These are phyloP conservation scores for Garrulus glandarius DNA, from an alignment of 2,797 vertebrate genomes.

Conservation along the genomic window DNA sequence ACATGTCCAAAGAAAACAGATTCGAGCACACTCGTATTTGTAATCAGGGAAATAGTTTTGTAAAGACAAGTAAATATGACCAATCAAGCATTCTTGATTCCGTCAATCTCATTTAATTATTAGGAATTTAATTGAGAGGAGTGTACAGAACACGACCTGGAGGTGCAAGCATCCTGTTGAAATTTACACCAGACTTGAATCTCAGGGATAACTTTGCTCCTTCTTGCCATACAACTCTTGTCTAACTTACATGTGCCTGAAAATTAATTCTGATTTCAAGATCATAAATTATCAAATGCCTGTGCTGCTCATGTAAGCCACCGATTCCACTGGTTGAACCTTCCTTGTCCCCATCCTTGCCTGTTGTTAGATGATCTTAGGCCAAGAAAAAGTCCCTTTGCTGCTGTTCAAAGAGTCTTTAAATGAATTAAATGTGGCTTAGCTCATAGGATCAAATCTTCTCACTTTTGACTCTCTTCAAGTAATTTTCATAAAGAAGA, in stretches of 20 bases:
- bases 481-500: background rate
- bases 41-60: background rate
- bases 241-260: background rate
- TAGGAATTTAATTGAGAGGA: background rate
- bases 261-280: background rate
- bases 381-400: background rate
- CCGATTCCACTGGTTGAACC: background rate
- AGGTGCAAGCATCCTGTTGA: background rate
- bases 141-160: background rate
- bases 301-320: background rate
- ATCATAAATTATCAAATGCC: background rate
- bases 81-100: background rate
- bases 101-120: background rate
- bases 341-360: background rate
- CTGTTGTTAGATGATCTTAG: background rate
- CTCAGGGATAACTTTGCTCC: background rate
- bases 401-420: background rate
- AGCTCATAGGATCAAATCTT: background rate
- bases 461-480: background rate
- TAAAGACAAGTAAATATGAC: background rate
- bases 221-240: background rate
- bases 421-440: background rate
- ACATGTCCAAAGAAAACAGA: background rate
- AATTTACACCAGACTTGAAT: background rate
- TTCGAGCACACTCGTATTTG: accelerated